phyloP scores from a whole-genome alignment of 2,113 vertebrate species.

The Elaphurus davidianus region DNA sequence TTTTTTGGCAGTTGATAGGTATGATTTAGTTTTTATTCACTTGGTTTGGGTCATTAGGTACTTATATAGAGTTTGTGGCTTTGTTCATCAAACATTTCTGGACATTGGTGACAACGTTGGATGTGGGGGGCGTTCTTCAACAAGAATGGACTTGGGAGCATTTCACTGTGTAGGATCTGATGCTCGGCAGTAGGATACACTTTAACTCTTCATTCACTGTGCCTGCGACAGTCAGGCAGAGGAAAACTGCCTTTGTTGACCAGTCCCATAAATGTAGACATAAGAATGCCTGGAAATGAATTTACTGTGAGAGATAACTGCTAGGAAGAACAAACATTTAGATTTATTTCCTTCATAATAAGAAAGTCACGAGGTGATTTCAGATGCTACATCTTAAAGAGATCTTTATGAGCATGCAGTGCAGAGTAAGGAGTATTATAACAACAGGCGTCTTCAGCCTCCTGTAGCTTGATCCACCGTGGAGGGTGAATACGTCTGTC shows the following conservation, averaged over 20 bases:
- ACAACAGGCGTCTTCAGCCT: background rate
- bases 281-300: background rate
- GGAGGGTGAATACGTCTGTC: background rate
- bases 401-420: background rate
- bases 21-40: background rate
- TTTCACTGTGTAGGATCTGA: background rate
- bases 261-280: background rate
- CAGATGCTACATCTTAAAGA: background rate
- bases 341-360: background rate
- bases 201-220: background rate
- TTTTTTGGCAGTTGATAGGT: background rate
- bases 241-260: background rate
- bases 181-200: background rate
- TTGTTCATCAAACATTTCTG: background rate
- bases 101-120: background rate
- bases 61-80: background rate
- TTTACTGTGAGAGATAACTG: background rate
- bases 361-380: background rate
- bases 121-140: accelerated
- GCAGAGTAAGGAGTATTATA: background rate
- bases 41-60: background rate
- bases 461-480: background rate
- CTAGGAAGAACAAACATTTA: background rate
- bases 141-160: background rate
- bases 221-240: background rate